Evolutionary conservation across 2,113 vertebrate species (phyloP).

Genomic region (Alces alces): DNA sequence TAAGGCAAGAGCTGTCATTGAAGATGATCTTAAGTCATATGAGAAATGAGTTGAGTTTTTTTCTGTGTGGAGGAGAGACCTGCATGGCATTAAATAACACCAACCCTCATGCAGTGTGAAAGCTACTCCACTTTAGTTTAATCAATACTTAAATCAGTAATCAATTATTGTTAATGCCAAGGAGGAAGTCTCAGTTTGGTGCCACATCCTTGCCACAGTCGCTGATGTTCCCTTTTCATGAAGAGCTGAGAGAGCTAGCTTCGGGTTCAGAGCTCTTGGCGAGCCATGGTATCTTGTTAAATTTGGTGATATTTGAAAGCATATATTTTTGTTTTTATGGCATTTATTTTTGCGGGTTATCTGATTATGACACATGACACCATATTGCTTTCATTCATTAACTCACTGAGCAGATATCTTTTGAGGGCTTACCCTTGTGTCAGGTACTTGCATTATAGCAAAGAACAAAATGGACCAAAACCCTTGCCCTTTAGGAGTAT

Average conservation of each 20-base stretch:
- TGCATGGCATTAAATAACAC: too few relatives aligned
- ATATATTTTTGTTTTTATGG: not conserved
- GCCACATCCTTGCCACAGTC: not conserved
- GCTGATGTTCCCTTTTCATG: not conserved
- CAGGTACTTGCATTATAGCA: not conserved
- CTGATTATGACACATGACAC: not conserved
- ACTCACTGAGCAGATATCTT: not conserved
- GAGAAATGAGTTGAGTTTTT: not conserved
- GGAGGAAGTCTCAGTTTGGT: not conserved
- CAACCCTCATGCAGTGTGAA: not conserved
- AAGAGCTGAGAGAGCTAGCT: not conserved
- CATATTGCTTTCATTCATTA: not conserved
- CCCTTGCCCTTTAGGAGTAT: not conserved
- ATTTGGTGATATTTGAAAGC: not conserved
- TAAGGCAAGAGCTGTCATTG: not conserved
- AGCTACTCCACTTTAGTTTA: not conserved
- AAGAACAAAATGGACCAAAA: not conserved
- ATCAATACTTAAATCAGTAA: not conserved
- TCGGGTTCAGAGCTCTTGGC: not conserved
- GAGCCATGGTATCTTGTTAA: not conserved
- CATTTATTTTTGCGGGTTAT: not conserved
- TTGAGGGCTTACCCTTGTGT: not conserved
- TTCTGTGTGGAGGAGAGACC: fast-evolving
- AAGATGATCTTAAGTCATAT: not conserved
- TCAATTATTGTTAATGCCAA: not conserved